Conservation (phyloP, 2,113 vertebrate genomes). For the Indri indri region DNA sequence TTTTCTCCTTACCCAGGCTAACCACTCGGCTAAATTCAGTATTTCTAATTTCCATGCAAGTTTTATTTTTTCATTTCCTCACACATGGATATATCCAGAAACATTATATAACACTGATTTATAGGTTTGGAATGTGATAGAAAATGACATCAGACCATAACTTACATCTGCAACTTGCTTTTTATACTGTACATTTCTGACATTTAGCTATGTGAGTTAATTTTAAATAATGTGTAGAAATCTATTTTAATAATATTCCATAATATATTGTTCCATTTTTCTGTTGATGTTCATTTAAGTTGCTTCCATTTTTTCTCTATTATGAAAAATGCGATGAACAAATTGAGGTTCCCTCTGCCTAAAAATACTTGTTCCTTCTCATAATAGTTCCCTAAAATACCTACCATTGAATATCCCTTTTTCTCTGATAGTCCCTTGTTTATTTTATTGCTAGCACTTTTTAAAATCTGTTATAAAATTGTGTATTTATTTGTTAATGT, state of each 20-base stretch:
- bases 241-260: neutral
- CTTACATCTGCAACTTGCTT: neutral
- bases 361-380: neutral
- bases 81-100: neutral
- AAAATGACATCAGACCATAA: neutral
- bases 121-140: neutral
- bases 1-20: neutral
- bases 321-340: neutral
- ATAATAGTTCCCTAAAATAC: neutral
- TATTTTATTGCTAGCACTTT: neutral
- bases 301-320: neutral
- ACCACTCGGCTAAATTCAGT: neutral
- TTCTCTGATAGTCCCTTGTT: neutral
- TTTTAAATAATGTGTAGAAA: neutral
- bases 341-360: neutral
- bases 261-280: neutral
- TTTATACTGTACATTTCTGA: neutral
- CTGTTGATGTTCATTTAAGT: neutral
- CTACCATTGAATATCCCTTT: neutral
- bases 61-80: neutral
- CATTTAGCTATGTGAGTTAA: neutral
- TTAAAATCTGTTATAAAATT: neutral
- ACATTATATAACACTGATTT: neutral
- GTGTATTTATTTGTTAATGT: neutral
- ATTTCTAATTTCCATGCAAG: neutral